Evolutionary conservation across 1,140 invertebrate species (phyloP), one percentile per base, ranked within the genome.

Genomic region (Leptinotarsa defecta): DNA sequence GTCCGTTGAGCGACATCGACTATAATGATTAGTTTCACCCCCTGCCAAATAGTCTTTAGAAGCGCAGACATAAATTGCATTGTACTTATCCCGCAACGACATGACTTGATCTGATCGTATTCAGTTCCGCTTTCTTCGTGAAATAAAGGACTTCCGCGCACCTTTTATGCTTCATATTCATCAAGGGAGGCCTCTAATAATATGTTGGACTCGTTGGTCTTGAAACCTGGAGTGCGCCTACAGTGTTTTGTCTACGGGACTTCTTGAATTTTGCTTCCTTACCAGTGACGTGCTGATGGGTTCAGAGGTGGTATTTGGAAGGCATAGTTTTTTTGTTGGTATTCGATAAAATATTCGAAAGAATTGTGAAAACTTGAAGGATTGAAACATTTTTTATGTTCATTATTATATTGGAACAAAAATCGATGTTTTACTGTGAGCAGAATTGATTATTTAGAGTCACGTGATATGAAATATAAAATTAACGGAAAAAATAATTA

Each of bases 61-160:
- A 64, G 49, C 65, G 63, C 70, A 72, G 61, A 67, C 70, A 76
- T 69, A 76, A 63, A 73, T 48, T 27, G 70, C 71, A 64, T 70
- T 74, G 71, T 61, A 77, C 27, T 76, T 73, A 76, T 73, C 71
- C 79, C 79, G 76, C 79, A 79, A 74, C 79, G 76, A 79, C 76
- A 77, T 80, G 79, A 80, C 79, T 80, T 76, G 79, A 80, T 80
- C 79, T 80, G 76, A 79, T 79, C 77, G 77, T 73, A 80, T 80
- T 78, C 75, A 80, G 67, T 79, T 77, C 77, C 76, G 77, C 74
- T 77, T 80, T 80, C 78, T 76, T 77, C 71, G 71, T 52, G 65
- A 71, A 75, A 80, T 80, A 80, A 80, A 77, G 74, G 70, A 80
- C 79, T 80, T 80, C 79, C 79, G 79, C 64, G 74, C 79, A 80